Evolutionary conservation across 1,140 invertebrate species (phyloP).

Genomic region (Berghia stephanieae): DNA sequence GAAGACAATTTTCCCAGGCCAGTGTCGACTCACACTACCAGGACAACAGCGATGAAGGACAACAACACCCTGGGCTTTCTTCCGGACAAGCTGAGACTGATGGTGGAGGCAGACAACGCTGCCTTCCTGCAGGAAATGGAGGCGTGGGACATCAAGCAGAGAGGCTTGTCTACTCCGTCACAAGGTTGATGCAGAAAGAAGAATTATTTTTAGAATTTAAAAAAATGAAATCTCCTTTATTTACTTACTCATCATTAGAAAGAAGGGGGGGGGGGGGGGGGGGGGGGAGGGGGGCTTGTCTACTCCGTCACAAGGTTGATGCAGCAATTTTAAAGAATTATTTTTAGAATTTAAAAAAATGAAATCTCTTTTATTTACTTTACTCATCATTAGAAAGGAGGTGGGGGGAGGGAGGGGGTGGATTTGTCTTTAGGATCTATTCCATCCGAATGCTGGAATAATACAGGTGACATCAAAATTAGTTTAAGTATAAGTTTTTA

Average conservation of each 20-base stretch:
- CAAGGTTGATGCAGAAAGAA: not conserved
- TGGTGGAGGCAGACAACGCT: constrained; percentile 65
- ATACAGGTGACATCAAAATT: too few relatives aligned
- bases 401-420: constrained; percentile 65
- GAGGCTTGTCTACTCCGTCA: constrained; percentile 37
- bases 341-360: not conserved
- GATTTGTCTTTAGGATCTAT: too few relatives aligned
- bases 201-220: not conserved
- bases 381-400: constrained; percentile 45
- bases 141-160: constrained; percentile 64
- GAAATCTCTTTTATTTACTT: not conserved
- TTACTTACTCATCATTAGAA: not conserved
- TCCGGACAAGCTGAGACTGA: constrained; percentile 61
- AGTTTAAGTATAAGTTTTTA: not conserved
- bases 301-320: not conserved
- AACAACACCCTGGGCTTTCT: constrained; percentile 34
- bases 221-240: constrained; percentile 1
- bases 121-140: constrained; percentile 63
- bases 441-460: too few relatives aligned
- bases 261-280: constrained; percentile 67
- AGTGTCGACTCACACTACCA: not conserved
- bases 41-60: not conserved
- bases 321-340: not conserved
- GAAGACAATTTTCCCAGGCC: not conserved
- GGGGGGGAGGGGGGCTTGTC: constrained; percentile 50